Evolutionary conservation across 1,140 invertebrate species (phyloP).

Genomic region (Drosophila obscura): DNA sequence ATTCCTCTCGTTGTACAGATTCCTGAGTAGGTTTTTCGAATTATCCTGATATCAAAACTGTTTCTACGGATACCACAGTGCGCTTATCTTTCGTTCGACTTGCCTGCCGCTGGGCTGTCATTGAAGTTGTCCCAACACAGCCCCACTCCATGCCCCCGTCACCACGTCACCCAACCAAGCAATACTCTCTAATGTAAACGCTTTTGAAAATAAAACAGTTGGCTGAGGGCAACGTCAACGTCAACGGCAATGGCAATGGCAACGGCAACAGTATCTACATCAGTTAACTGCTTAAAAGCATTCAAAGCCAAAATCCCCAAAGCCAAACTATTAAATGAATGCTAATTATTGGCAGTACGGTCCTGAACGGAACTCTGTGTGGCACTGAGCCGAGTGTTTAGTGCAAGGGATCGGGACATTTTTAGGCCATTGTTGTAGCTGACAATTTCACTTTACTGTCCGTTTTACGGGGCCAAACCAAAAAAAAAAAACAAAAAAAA

Average conservation of each 20-base stretch:
- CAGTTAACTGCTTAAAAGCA: constrained; percentile 53
- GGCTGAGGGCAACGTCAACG: not conserved
- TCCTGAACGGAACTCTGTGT: constrained; percentile 4
- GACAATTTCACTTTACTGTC: constrained; percentile 72
- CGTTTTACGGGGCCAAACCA: constrained; percentile 58
- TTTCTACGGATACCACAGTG: constrained; percentile 18
- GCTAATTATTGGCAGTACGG: constrained; percentile 68
- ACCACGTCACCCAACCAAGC: constrained; percentile 9
- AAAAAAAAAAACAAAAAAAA: constrained; percentile 27
- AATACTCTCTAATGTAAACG: constrained; percentile 33
- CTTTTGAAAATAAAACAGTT: constrained; percentile 46
- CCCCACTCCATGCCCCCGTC: not conserved
- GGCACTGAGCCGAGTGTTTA: constrained; percentile 31
- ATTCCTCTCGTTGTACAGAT: too few species aligned
- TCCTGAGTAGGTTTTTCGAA: too few species aligned
- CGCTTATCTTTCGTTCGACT: not conserved
- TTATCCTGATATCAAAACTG: constrained; percentile 1
- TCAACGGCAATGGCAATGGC: constrained; percentile 2
- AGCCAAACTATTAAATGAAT: constrained; percentile 72
- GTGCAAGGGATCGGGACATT: constrained; percentile 45
- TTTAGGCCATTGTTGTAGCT: constrained; percentile 65
- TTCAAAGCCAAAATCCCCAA: constrained; percentile 37
- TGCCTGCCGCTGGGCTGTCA: constrained; percentile 8
- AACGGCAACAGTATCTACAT: constrained; percentile 31
- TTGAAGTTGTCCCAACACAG: constrained; percentile 31